Percentiles rank a stretch among this genome's conserved stretches.
Conservation (phyloP, 2,888 invertebrate genomes). For the Thysanoteuthis rhombus region DNA sequence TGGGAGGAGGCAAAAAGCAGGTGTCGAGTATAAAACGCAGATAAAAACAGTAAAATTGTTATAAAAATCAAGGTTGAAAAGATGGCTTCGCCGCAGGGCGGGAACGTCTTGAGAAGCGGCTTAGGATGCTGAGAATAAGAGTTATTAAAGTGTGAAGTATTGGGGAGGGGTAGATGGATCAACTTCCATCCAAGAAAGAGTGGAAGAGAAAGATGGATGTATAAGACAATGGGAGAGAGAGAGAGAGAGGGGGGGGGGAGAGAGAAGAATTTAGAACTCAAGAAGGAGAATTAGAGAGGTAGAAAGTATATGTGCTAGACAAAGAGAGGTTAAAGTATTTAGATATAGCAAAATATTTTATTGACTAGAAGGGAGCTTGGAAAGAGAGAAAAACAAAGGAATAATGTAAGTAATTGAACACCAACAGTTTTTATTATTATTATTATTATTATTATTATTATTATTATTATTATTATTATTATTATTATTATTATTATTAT, state of each 20-base stretch:
- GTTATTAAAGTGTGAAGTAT: not conserved
- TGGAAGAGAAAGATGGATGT: not conserved
- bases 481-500: not conserved
- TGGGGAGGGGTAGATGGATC: not conserved
- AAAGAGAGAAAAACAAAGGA: not conserved
- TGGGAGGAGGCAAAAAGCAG: not conserved
- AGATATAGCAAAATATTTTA: not conserved
- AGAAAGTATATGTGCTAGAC: not conserved
- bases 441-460: not conserved
- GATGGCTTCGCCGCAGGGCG: not conserved
- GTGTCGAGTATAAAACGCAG: slow-evolving; percentile 12
- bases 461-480: not conserved
- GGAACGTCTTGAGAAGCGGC: not conserved
- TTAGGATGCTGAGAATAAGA: not conserved
- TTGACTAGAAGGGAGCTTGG: not conserved
- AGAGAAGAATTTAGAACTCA: no score
- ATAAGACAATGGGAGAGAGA: not conserved
- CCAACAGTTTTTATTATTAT: not conserved
- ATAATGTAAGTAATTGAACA: not conserved
- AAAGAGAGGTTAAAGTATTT: not conserved
- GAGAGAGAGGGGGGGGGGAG: not conserved
- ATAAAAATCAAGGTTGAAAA: not conserved
- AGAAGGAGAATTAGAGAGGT: not conserved
- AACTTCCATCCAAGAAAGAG: not conserved
- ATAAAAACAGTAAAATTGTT: slow-evolving; percentile 12